Evolutionary conservation across 92 coral and sea anemone species (phyloP).

Genomic region (Bergia sp.): DNA sequence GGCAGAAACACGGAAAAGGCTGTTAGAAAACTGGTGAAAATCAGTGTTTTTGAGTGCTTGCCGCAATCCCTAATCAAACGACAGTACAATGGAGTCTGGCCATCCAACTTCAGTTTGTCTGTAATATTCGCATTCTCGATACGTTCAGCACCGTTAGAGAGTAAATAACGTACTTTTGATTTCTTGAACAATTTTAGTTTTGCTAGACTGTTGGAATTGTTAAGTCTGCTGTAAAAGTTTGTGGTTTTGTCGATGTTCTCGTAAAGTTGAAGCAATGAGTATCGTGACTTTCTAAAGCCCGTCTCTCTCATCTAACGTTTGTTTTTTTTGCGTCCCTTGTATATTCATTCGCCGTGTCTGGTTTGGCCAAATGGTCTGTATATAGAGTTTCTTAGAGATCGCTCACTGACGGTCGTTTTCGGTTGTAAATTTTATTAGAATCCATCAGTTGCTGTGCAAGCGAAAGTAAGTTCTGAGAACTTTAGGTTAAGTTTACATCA

Average conservation of each 20-base stretch:
- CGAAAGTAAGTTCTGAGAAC: constrained; percentile 34
- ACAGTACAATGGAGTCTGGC: too few relatives aligned
- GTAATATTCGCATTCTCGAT: background rate
- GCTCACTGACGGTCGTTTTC: background rate
- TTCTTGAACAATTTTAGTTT: background rate
- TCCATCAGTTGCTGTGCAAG: constrained; percentile 19
- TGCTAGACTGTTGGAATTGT: background rate
- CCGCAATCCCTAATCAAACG: too few relatives aligned
- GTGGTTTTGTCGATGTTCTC: background rate
- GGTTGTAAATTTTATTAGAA: constrained; percentile 12
- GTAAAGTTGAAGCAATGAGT: background rate
- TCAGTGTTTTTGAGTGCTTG: too few relatives aligned
- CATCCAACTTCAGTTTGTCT: background rate
- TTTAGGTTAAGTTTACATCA: background rate
- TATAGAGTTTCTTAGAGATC: background rate
- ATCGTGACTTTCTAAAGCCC: background rate
- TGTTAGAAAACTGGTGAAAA: background rate
- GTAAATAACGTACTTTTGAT: background rate
- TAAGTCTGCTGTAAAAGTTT: background rate
- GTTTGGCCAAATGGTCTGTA: background rate
- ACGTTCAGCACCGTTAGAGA: too few relatives aligned
- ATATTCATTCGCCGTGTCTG: background rate
- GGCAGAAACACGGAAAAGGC: background rate
- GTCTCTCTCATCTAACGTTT: background rate
- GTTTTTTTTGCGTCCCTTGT: background rate